phyloP scores from a whole-genome alignment of 2,888 invertebrate species.

The Drosophila flavopinicola region DNA sequence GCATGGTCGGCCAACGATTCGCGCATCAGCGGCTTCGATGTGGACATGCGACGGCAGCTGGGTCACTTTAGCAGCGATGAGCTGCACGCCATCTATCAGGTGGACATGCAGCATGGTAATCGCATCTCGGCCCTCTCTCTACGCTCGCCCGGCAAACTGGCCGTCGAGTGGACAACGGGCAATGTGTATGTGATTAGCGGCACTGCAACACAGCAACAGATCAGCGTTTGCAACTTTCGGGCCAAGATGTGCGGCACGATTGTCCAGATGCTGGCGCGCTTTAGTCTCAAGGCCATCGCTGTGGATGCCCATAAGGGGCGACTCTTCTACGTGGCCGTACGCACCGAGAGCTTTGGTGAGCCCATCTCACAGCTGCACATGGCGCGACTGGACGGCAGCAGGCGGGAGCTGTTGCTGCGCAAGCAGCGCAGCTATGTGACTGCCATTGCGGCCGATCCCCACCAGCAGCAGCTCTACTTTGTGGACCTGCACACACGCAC shows the following conservation, averaged over 20 bases:
- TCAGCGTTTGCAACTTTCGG: constrained; percentile 86
- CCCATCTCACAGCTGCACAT: constrained; percentile 86
- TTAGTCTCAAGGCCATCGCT: constrained; percentile 86
- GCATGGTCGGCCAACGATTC: constrained; percentile 85
- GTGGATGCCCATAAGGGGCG: constrained; percentile 87
- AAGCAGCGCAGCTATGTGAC: constrained; percentile 82
- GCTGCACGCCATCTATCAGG: constrained; percentile 83
- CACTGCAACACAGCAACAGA: constrained; percentile 84
- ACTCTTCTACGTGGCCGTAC: constrained; percentile 86
- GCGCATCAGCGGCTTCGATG: constrained; percentile 86
- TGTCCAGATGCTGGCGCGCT: constrained; percentile 84
- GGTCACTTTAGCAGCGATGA: constrained; percentile 86
- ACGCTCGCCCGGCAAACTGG: constrained; percentile 86
- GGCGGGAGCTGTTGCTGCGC: constrained; percentile 83
- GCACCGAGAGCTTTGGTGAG: constrained; percentile 83
- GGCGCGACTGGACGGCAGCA: constrained; percentile 86
- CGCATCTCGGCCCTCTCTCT: constrained; percentile 82
- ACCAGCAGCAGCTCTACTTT: constrained; percentile 89
- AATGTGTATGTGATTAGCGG: constrained; percentile 87
- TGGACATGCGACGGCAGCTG: constrained; percentile 83
- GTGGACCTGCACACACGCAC: constrained; percentile 87
- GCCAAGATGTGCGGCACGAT: constrained; percentile 86
- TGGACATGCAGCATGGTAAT: constrained; percentile 70
- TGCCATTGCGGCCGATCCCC: constrained; percentile 85
- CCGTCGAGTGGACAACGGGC: constrained; percentile 88